phyloP scores from a whole-genome alignment of 2,113 vertebrate species.

The Pseudorectes ferrugineus region DNA sequence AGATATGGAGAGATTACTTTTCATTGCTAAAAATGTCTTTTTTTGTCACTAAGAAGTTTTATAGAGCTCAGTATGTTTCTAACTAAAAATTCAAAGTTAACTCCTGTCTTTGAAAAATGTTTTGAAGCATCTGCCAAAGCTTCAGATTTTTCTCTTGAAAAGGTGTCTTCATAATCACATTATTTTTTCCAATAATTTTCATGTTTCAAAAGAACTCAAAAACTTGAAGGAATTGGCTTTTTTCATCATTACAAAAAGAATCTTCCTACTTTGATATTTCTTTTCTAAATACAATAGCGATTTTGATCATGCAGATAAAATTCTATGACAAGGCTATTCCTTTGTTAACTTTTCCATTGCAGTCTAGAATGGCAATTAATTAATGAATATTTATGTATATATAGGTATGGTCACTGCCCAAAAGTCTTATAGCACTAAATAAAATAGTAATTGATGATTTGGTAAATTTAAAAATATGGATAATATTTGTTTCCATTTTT shows the following conservation, averaged over 20 bases:
- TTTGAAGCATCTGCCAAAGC: background rate
- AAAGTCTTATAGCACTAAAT: background rate
- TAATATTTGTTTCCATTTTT: background rate
- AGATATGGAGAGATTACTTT: background rate
- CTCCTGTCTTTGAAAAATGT: background rate
- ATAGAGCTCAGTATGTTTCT: background rate
- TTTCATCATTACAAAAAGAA: background rate
- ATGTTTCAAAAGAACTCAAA: background rate
- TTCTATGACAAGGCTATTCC: background rate
- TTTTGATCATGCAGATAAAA: background rate
- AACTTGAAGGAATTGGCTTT: background rate
- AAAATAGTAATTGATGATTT: background rate
- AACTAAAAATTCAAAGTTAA: background rate
- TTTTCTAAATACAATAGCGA: background rate
- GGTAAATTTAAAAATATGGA: background rate
- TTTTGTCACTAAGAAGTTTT: background rate
- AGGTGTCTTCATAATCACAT: background rate
- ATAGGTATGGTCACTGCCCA: fast-evolving
- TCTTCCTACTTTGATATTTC: background rate
- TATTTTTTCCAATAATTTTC: background rate
- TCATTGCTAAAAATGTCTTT: background rate
- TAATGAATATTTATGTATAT: background rate
- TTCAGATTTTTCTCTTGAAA: background rate
- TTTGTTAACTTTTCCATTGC: background rate
- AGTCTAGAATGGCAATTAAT: background rate